Conservation (phyloP, 2,797 vertebrate genomes). For the Characodon lateralis region DNA sequence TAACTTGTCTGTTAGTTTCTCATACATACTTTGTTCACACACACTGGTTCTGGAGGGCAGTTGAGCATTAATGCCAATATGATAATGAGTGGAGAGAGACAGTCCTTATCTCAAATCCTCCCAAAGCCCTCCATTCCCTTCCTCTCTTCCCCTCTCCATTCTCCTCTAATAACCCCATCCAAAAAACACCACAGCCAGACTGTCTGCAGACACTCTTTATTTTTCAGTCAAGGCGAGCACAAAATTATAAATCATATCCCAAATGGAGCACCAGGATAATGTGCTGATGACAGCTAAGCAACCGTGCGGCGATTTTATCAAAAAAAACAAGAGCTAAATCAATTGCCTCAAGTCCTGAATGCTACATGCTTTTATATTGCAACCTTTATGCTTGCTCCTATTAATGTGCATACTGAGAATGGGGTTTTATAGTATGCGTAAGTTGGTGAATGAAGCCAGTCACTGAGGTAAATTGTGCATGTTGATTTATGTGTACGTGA, state of each 20-base stretch:
- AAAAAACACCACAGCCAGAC: slow-evolving; percentile 33
- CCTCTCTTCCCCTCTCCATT: slow-evolving; percentile 27
- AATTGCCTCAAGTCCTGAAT: slow-evolving; percentile 9
- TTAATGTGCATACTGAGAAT: slow-evolving; percentile 5
- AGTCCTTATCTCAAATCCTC: slow-evolving; percentile 58
- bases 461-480: slow-evolving; percentile 26
- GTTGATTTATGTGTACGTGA: slow-evolving; percentile 34
- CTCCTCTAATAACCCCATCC: slow-evolving; percentile 34
- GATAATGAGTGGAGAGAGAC: slow-evolving; percentile 65
- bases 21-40: slow-evolving; percentile 6
- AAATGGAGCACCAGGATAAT: slow-evolving; percentile 29
- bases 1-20: slow-evolving; percentile 15
- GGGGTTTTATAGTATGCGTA: slow-evolving; percentile 12
- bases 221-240: slow-evolving; percentile 8
- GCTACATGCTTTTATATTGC: slow-evolving; percentile 12
- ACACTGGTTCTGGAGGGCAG: slow-evolving; percentile 48
- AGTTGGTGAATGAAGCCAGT: slow-evolving; percentile 30
- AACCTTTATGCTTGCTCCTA: slow-evolving; percentile 7
- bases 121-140: slow-evolving; percentile 10
- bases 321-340: slow-evolving; percentile 19
- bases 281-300: slow-evolving; percentile 22
- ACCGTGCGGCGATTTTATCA: slow-evolving; percentile 18
- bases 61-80: slow-evolving; percentile 51
- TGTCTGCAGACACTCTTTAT: slow-evolving; percentile 31
- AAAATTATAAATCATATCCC: slow-evolving; percentile 34